These are phyloP conservation scores for Corbicula japonica DNA, from an alignment of 2,888 invertebrate species.

Conservation along the genomic window DNA sequence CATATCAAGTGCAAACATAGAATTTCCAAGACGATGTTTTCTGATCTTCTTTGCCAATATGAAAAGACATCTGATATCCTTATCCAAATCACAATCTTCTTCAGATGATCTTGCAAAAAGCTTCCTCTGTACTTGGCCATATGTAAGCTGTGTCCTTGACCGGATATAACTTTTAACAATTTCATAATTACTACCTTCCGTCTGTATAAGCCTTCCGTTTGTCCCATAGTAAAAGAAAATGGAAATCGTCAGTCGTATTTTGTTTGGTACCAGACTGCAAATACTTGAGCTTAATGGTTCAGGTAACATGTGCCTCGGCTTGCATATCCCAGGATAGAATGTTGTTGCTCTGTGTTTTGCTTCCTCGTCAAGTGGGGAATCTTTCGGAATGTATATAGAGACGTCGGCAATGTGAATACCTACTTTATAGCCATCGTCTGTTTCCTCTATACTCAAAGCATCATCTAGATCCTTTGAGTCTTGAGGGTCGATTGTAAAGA, in stretches of 20 bases:
- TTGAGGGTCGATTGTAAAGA: slow-evolving; percentile 74
- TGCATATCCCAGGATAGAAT: slow-evolving; percentile 60
- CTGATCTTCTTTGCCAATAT: slow-evolving; percentile 51
- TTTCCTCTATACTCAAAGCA: slow-evolving; percentile 64
- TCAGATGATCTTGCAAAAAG: slow-evolving; percentile 34
- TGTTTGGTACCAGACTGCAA: slow-evolving; percentile 69
- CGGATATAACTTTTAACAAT: slow-evolving; percentile 54
- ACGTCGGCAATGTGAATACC: slow-evolving; percentile 77
- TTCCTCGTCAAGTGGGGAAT: slow-evolving; percentile 68
- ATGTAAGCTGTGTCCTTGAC: slow-evolving; percentile 62
- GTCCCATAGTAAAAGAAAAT: slow-evolving; percentile 66
- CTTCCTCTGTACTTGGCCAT: slow-evolving; percentile 68
- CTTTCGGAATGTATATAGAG: slow-evolving; percentile 55
- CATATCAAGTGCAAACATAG: slow-evolving; percentile 55
- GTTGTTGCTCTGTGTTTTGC: slow-evolving; percentile 66
- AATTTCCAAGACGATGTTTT: slow-evolving; percentile 49
- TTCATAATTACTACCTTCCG: slow-evolving; percentile 24
- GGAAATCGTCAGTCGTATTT: slow-evolving; percentile 68
- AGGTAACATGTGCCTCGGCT: slow-evolving; percentile 71
- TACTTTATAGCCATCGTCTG: slow-evolving; percentile 44
- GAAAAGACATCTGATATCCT: slow-evolving; percentile 37
- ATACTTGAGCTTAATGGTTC: slow-evolving; percentile 67
- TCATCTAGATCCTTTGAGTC: slow-evolving; percentile 71
- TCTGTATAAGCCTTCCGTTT: slow-evolving; percentile 48
- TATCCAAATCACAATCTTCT: not conserved